Base-by-base conservation (phyloP, 2,113 vertebrate genomes). In the Thymallus thymallus region DNA sequence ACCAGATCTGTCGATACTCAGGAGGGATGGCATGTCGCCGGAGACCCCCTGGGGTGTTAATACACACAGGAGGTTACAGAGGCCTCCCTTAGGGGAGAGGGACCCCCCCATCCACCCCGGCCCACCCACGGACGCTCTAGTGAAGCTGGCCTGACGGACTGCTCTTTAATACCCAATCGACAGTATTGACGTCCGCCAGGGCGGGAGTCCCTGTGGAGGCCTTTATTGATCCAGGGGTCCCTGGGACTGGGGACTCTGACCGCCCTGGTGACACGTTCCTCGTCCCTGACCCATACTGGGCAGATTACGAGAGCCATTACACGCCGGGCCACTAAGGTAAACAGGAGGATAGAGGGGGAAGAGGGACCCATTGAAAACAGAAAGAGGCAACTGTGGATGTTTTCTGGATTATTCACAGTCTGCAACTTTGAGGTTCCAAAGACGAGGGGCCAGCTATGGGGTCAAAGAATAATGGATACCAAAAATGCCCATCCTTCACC, bases 81-180 rank as follows among this genome's bases (percentile, higher is more conserved):
- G 80, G 60, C 83, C 83, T 77, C 73, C 63, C 23, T 51, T 18
- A 51, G 48, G 48, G 48, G 48, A 14, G 48, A 51, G 65, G 79
- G 75, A 81, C 72, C 81, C 74, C 68, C 72, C 76, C 64, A 45
- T 41, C 51, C 64, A 66, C 24, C 26, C 74, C 79, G 81, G 76
- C 61, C 46, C 71, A 32, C 4, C 6, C 18, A 18, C 41, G 9
- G 10, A 68, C 20, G 22, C 1, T 41, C 74, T 23, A 10, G 62
- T 79, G 82, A 87, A 84, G 78, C 23, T 30, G n/a, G 35, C 68
- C 82, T 92, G 91, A 93, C 87, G 84, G 88, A 93, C 88, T 88
- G 90, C 88, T 92, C 88, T 93, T 91, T 94, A 92, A 94, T 92
- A 91, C 89, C 85, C 85, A 91, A 92, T 94, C 83, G 86, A 94